A percentile compares a stretch with the other conserved stretches of the same genome.
These are phyloP conservation scores for Melipona beecheii DNA, from an alignment of 2,888 invertebrate genomes.

Conservation along the genomic window DNA sequence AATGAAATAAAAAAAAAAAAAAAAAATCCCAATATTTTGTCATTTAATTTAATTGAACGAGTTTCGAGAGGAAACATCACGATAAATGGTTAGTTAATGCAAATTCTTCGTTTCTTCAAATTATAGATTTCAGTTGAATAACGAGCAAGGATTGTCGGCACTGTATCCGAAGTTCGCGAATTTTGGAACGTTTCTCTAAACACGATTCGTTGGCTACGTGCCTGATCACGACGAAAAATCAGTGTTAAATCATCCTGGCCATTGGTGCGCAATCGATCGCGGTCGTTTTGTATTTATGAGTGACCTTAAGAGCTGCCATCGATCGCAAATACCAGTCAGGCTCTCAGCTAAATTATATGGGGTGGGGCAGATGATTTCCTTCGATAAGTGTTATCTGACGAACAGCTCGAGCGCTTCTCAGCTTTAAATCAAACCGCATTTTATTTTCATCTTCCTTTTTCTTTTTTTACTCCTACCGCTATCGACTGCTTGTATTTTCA, in stretches of 20 bases:
- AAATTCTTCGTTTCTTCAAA: neutral
- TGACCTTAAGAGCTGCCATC: conserved; percentile 58
- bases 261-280: conserved; percentile 47
- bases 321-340: conserved; percentile 36
- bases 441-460: neutral
- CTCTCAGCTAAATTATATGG: conserved; percentile 55
- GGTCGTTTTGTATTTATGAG: conserved; percentile 56
- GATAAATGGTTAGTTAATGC: neutral
- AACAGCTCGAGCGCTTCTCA: conserved; percentile 9
- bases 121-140: neutral
- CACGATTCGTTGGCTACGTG: conserved; percentile 48
- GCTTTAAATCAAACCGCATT: neutral
- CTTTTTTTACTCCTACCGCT: no score
- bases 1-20: no score
- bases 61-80: no score
- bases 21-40: no score
- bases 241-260: conserved; percentile 39
- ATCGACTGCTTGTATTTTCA: no score
- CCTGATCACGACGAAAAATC: conserved; percentile 47
- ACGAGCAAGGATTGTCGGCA: neutral
- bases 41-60: no score
- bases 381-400: conserved; percentile 27
- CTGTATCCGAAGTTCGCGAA: conserved; percentile 4
- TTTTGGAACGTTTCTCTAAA: conserved; percentile 50
- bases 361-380: conserved; percentile 25